Conservation (phyloP, 2,113 vertebrate species). For the Sceloporus tristichus region DNA sequence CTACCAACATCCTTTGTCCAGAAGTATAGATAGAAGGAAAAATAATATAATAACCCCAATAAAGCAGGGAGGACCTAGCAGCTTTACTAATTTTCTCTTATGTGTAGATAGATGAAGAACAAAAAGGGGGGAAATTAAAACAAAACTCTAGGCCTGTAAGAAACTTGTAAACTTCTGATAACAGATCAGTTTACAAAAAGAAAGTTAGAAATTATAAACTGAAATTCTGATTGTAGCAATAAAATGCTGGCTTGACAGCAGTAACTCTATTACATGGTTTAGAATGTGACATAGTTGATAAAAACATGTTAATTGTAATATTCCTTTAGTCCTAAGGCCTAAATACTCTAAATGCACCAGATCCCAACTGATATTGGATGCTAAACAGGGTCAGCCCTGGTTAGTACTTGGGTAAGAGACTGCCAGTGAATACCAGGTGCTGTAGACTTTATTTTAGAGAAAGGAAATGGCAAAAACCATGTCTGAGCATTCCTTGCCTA, state of each 20-base stretch:
- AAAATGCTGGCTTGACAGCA: background rate
- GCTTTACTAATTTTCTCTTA: background rate
- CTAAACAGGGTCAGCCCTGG: too few species aligned
- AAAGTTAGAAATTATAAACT: background rate
- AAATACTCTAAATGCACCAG: too few species aligned
- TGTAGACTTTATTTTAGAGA: too few species aligned
- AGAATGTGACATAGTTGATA: background rate
- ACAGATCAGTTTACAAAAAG: background rate
- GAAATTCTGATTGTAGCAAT: background rate
- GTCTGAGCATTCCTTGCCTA: too few species aligned
- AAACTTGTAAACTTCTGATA: background rate
- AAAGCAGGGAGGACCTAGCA: background rate
- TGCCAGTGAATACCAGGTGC: too few species aligned
- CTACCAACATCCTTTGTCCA: constrained; percentile 24
- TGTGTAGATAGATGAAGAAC: background rate
- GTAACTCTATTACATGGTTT: background rate
- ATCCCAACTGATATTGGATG: too few species aligned
- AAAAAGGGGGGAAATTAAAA: background rate
- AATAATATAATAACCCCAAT: background rate
- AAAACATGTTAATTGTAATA: background rate
- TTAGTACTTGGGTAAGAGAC: too few species aligned
- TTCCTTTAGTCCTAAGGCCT: too few species aligned
- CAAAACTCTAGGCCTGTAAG: background rate
- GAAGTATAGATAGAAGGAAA: constrained; percentile 6
- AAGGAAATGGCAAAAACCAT: too few species aligned